These are phyloP conservation scores for Drosophila tristis DNA, from an alignment of 1,140 invertebrate species.

Conservation along the genomic window DNA sequence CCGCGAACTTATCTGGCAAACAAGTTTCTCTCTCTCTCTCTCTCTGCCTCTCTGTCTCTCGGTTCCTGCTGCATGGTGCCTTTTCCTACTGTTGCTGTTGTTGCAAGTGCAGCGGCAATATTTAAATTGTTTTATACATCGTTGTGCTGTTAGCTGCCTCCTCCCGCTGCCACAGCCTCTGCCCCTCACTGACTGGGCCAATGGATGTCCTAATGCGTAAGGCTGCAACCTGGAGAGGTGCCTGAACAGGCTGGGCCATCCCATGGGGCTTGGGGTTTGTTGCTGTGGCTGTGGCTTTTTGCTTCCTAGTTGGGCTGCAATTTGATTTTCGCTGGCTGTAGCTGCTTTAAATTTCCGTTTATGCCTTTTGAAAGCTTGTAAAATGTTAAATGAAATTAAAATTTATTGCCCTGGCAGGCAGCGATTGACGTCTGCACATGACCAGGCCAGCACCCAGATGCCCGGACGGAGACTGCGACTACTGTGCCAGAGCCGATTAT, in stretches of 20 bases:
- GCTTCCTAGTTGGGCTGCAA: conserved; percentile 72
- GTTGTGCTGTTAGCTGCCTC: conserved; percentile 65
- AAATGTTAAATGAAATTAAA: conserved; percentile 83
- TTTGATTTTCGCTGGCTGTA: conserved; percentile 50
- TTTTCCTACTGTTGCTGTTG: conserved; percentile 38
- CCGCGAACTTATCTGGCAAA: conserved; percentile 56
- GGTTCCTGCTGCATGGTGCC: conserved; percentile 17
- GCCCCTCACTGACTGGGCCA: conserved; percentile 46
- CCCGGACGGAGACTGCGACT: conserved; percentile 21
- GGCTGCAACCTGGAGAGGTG: conserved; percentile 35
- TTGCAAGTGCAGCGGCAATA: conserved; percentile 81
- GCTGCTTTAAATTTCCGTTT: conserved; percentile 79
- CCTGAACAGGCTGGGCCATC: neutral
- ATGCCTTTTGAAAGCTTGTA: conserved; percentile 81
- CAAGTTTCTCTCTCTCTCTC: conserved; percentile 46
- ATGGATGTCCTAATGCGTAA: conserved; percentile 78
- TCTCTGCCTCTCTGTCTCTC: neutral
- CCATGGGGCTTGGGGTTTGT: conserved; percentile 4
- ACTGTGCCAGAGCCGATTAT: conserved; percentile 46
- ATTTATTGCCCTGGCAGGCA: conserved; percentile 71
- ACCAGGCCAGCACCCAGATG: conserved; percentile 35
- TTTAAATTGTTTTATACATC: conserved; percentile 83
- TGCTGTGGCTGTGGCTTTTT: conserved; percentile 52
- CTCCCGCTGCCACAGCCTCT: neutral
- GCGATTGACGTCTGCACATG: conserved; percentile 74